These are phyloP conservation scores for Pinna nobilis DNA, from an alignment of 1,140 invertebrate species.

Conservation along the genomic window DNA sequence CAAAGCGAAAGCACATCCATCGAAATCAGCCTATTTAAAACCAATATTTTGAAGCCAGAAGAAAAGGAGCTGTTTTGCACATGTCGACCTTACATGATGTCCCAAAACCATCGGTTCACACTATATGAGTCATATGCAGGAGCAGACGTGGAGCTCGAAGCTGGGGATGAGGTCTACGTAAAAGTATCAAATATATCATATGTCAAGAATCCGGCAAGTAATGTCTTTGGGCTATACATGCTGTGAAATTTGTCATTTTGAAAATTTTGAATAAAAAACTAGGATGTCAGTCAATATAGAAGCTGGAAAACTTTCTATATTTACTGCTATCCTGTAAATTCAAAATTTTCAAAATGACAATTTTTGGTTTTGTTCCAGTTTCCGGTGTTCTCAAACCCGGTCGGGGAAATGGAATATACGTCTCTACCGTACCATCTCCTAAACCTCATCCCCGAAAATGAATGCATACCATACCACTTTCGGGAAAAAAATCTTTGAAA, in stretches of 20 bases:
- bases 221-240: slow-evolving; percentile 31
- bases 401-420: too few species aligned
- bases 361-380: too few species aligned
- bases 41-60: slow-evolving; percentile 11
- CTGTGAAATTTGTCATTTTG: slow-evolving; percentile 7
- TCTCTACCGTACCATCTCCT: too few species aligned
- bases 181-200: slow-evolving; percentile 33
- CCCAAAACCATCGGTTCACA: slow-evolving; percentile 10
- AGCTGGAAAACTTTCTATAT: too few species aligned
- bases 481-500: too few species aligned
- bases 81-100: slow-evolving; percentile 19
- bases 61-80: slow-evolving; percentile 18
- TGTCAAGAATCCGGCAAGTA: slow-evolving; percentile 27
- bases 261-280: too few species aligned
- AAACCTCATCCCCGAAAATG: too few species aligned
- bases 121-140: slow-evolving; percentile 23
- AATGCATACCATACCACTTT: too few species aligned
- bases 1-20: neutral
- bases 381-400: too few species aligned
- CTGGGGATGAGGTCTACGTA: slow-evolving; percentile 30
- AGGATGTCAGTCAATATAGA: too few species aligned
- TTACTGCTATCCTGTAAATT: too few species aligned
- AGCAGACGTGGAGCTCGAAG: slow-evolving; percentile 12
- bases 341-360: too few species aligned
- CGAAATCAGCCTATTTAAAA: slow-evolving; percentile 19